A percentile compares a stretch with the other conserved stretches of the same genome.
Evolutionary conservation across 2,113 vertebrate genomes (phyloP).

Genomic region (Aptenodytes forsteri): DNA sequence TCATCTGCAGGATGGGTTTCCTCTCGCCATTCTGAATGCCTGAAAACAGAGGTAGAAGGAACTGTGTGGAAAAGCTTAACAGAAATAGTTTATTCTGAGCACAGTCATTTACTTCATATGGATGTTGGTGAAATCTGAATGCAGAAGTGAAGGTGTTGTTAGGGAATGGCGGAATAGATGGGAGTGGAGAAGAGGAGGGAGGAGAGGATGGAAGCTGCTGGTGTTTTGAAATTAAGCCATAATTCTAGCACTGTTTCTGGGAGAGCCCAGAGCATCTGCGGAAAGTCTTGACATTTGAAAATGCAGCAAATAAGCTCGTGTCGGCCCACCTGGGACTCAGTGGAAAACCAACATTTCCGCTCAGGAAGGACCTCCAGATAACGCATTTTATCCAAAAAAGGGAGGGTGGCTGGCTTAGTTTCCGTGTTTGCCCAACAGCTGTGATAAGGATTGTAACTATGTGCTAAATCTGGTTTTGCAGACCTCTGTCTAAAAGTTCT

Average conservation of each 20-base stretch:
- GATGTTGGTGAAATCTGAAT: background rate
- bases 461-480: conserved; percentile 69
- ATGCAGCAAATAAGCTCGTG: background rate
- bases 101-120: background rate
- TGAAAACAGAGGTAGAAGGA: background rate
- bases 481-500: conserved; percentile 79
- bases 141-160: background rate
- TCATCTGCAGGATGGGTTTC: background rate
- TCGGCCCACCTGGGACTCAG: background rate
- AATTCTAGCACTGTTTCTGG: background rate
- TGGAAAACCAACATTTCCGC: background rate
- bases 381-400: background rate
- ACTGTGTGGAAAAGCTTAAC: background rate
- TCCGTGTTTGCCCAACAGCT: conserved; percentile 9
- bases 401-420: background rate
- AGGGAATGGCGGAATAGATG: background rate
- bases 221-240: background rate
- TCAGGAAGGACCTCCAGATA: conserved; percentile 17
- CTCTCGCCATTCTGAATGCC: background rate
- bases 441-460: conserved; percentile 28
- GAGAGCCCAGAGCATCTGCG: background rate
- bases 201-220: background rate
- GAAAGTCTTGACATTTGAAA: background rate
- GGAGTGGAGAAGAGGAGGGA: background rate
- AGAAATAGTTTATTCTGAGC: background rate